Conservation (phyloP, 1,140 invertebrate genomes). For the Drosophila setifemur region DNA sequence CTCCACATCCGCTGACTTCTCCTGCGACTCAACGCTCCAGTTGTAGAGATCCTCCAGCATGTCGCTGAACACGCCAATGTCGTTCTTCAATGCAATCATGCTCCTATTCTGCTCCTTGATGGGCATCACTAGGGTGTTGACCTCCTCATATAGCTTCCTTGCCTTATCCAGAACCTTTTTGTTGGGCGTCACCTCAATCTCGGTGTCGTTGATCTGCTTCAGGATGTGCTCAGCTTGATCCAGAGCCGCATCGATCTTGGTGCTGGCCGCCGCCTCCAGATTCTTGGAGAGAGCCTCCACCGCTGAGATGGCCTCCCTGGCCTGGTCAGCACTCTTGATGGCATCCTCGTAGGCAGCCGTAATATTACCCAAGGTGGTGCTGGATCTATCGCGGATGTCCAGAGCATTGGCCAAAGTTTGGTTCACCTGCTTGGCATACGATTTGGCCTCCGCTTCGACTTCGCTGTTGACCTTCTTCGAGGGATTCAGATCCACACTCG, state of each 20-base stretch:
- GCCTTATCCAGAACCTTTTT: conserved; percentile 85
- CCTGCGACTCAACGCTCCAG: conserved; percentile 86
- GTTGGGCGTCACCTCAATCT: conserved; percentile 83
- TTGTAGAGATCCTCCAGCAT: conserved; percentile 89
- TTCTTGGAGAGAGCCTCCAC: conserved; percentile 87
- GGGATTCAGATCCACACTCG: conserved; percentile 86
- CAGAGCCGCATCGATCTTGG: conserved; percentile 90
- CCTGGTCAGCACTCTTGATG: conserved; percentile 83
- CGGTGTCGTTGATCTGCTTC: conserved; percentile 81
- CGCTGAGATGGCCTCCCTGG: conserved; percentile 85
- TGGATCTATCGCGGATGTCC: conserved; percentile 83
- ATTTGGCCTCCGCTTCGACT: conserved; percentile 85
- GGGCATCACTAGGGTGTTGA: conserved; percentile 86
- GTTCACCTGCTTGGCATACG: conserved; percentile 85
- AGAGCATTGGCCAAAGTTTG: conserved; percentile 83
- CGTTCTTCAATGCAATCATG: conserved; percentile 84
- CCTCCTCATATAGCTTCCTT: conserved; percentile 86
- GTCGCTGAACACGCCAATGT: conserved; percentile 85
- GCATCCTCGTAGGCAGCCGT: conserved; percentile 84
- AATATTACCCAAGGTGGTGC: conserved; percentile 84
- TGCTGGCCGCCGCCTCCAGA: conserved; percentile 87
- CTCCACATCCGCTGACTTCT: conserved; percentile 86
- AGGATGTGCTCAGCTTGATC: conserved; percentile 89
- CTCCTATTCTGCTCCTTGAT: conserved; percentile 85
- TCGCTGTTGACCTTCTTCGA: conserved; percentile 84